phyloP scores from a whole-genome alignment of 2,113 vertebrate species.

The Percina caprodes region DNA sequence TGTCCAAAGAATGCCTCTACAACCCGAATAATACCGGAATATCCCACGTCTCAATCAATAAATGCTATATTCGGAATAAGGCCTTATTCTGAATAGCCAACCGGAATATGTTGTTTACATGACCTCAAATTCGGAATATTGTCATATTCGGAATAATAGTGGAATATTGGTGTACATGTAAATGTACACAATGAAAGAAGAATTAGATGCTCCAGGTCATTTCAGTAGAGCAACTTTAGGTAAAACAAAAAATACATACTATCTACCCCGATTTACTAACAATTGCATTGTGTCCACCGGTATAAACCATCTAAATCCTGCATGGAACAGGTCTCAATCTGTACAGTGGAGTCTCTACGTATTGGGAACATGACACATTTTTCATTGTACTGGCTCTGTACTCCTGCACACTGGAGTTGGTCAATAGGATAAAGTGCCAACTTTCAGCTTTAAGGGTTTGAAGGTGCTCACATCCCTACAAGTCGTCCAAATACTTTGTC shows the following conservation, averaged over 20 bases:
- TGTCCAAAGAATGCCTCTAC: too few relatives aligned
- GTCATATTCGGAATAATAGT: too few relatives aligned
- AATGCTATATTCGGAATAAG: too few relatives aligned
- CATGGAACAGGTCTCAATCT: constrained; percentile 1
- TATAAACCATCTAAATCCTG: constrained; percentile 15
- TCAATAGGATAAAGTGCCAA: neutral
- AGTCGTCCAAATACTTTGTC: neutral
- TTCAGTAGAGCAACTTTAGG: constrained; percentile 45
- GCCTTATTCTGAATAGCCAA: too few relatives aligned
- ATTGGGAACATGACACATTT: neutral
- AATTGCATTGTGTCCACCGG: constrained; percentile 7
- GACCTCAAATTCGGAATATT: too few relatives aligned
- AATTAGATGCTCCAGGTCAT: constrained; percentile 47
- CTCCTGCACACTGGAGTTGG: neutral
- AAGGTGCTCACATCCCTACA: neutral
- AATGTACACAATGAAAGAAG: neutral
- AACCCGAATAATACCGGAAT: too few relatives aligned
- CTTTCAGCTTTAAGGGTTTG: neutral
- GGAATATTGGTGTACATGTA: too few relatives aligned
- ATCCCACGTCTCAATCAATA: too few relatives aligned
- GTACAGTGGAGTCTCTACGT: neutral
- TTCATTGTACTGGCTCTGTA: neutral
- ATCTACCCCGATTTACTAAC: constrained; percentile 37
- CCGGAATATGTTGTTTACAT: too few relatives aligned
- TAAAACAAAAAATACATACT: constrained; percentile 28